Base-by-base conservation (phyloP, 2,113 vertebrate species). In the Romanogobio albipinnatus region DNA sequence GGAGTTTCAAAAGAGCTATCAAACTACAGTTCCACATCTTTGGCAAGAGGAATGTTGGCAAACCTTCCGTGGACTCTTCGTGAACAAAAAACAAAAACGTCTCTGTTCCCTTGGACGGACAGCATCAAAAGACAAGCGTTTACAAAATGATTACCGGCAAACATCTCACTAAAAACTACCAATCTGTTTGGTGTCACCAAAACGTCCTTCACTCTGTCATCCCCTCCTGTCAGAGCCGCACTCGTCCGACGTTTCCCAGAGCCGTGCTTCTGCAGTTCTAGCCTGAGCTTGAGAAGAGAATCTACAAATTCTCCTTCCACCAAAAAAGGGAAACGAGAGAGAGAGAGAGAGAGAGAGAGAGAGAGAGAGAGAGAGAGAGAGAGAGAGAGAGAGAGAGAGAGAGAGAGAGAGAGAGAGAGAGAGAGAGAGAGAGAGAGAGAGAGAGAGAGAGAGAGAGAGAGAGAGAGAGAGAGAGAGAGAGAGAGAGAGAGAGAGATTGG, bases 21-120 rank as follows among this genome's bases (percentile, higher is more conserved):
- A 79, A 71, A 73, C 66, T 47, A 47, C 22, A 71, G 9, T 59
- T 79, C 49, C 64, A 73, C 64, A 58, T 85, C 84, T 88, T 88
- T 88, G 84, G 87, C 85, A 78, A 87, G 56, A 85, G 61, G 82
- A 87, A 66, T 84, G 76, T 86, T 86, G 87, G 84, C 59, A 61
- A 81, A 85, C 80, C 80, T 79, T 85, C 68, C 19, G 45, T 71
- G n/a, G 49, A 80, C 47, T 75, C 15, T 82, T 66, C 36, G 13
- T 70, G 77, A 15, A 75, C 11, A 39, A 9, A 59, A 15, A 64
- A 47, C 24, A 43, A 85, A 26, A 56, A 62, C 15, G 49, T 71
- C 17, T 59, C 49, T 9, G 59, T 75, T 29, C 49, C 58, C 29
- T 64, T 39, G 49, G 74, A 61, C 66, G 22, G 70, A 22, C 71